Evolutionary conservation across 2,797 vertebrate genomes (phyloP).

Genomic region (Rhincodon typus): DNA sequence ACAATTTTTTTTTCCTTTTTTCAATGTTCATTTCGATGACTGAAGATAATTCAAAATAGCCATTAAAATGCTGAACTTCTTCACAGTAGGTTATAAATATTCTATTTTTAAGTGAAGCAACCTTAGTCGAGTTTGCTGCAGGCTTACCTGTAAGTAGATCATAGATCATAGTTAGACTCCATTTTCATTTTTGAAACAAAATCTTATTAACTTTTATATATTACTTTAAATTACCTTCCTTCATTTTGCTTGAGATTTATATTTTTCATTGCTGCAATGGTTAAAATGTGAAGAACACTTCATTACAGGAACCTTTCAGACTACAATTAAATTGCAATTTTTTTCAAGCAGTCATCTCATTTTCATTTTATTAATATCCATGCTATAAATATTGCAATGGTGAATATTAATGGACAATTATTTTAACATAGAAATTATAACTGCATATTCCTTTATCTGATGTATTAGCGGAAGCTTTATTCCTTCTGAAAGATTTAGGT

Average conservation of each 20-base stretch:
- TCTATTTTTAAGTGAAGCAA: not conserved
- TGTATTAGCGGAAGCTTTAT: constrained; percentile 10
- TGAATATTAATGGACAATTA: not conserved
- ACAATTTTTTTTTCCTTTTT: not conserved
- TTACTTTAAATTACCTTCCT: not conserved
- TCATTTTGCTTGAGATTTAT: not conserved
- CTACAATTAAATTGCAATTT: not conserved
- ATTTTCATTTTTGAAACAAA: not conserved
- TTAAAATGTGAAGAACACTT: not conserved
- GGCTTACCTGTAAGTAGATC: not conserved
- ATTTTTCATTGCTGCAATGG: not conserved
- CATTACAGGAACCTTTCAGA: not conserved
- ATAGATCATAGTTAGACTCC: not conserved
- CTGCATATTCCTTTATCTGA: not conserved
- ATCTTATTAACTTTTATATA: not conserved
- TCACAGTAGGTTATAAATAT: not conserved
- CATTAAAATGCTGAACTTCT: not conserved
- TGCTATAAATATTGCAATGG: not conserved
- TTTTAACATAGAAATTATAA: not conserved
- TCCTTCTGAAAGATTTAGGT: not conserved
- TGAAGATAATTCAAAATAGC: not conserved
- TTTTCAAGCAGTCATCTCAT: not conserved
- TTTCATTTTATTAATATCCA: not conserved
- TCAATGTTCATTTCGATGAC: not conserved
- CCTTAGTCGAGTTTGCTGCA: not conserved